Conservation (phyloP, 1,140 invertebrate genomes). For the Drosophila bipectinata region DNA sequence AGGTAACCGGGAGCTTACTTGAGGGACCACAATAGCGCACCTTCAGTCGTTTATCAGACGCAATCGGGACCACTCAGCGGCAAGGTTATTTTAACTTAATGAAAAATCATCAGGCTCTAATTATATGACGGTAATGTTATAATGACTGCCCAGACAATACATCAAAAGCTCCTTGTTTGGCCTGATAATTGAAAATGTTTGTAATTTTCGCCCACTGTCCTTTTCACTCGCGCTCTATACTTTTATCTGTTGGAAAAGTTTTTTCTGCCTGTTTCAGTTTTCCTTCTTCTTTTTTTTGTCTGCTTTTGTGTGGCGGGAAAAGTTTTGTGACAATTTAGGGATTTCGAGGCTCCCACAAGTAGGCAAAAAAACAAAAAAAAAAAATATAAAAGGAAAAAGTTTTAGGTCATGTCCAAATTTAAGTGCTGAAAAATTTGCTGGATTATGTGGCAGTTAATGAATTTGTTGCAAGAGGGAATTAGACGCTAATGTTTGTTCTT, state of each 20-base stretch:
- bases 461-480: constrained; percentile 71
- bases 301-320: constrained; percentile 38
- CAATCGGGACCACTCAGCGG: constrained; percentile 14
- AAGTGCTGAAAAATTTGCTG: constrained; percentile 78
- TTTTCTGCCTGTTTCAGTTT: constrained; percentile 51
- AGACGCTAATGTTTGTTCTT: constrained; percentile 59
- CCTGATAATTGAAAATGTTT: constrained; percentile 82
- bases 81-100: constrained; percentile 69
- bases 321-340: constrained; percentile 81
- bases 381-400: constrained; percentile 39
- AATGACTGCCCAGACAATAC: constrained; percentile 77
- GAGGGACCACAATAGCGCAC: constrained; percentile 39
- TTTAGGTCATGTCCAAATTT: constrained; percentile 76
- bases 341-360: constrained; percentile 69
- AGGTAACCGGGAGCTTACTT: constrained; percentile 40
- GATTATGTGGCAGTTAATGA: constrained; percentile 75
- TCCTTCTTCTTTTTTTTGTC: constrained; percentile 16
- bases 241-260: constrained; percentile 75
- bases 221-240: constrained; percentile 50
- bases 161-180: constrained; percentile 65
- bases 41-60: constrained; percentile 59
- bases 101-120: constrained; percentile 79
- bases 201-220: constrained; percentile 72
- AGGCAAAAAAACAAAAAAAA: constrained; percentile 37
- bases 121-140: constrained; percentile 75